Base-by-base conservation (phyloP, 2,888 invertebrate genomes). In the Apamea crenata region DNA sequence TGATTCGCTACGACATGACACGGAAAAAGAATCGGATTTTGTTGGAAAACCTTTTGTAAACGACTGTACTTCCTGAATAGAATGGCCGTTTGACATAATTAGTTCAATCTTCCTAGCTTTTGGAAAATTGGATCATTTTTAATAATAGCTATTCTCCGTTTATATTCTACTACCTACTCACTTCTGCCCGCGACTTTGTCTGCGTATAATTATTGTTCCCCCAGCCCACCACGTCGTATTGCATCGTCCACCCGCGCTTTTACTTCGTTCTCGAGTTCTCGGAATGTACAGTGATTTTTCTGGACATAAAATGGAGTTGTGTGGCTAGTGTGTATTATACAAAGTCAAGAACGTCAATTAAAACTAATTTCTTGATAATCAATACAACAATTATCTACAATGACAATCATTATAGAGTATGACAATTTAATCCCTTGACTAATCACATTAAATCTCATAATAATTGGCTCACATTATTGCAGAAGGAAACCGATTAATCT, bases 401-500 rank as follows among this genome's bases (percentile, higher is more conserved):
- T 25, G 21, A 56, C 61, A 63, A 79, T 80, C 16, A 53, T 32
- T 69, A n/a, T n/a, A 14, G n/a, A 32, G 29, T 73, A 65, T 71
- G 74, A 80, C 80, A 84, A 67, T 70, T 53, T 86, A 85, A 86
- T 86, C 18, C 47, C 10, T 47, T 66, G 65, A 83, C 74, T 71
- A 72, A 80, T 78, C n/a, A 36, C 66, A 56, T 74, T 50, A 32
- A 75, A 44, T 80, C 53, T 18, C 29, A 65, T 78, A 65, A 72
- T 81, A 83, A 85, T 88, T 85, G 81, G 29, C 32, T 69, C 59
- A 65, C 65, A 81, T 88, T 70, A 81, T 59, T 74, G 47, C 47
- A 25, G 71, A 66, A 70, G 85, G 73, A 47, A 70, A 73, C 50
- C 61, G 16, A 87, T 86, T 80, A 86, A 77, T 80, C 40, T 53